phyloP scores from a whole-genome alignment of 2,113 vertebrate species.

The Athene cunicularia region DNA sequence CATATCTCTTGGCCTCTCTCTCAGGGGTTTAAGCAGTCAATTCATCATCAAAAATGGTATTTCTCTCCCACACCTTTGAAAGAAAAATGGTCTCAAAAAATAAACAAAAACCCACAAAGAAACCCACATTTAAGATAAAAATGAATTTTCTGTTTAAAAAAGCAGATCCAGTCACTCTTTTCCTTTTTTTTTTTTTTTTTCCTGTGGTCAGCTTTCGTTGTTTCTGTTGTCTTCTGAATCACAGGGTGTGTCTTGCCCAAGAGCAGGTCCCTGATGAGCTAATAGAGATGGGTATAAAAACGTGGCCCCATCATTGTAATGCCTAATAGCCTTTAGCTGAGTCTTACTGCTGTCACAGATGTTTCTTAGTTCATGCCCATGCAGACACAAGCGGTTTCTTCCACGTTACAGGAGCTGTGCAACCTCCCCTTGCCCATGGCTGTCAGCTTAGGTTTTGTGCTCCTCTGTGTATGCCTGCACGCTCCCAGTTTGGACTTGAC shows the following conservation, averaged over 20 bases:
- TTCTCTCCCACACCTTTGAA: background rate
- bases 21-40: background rate
- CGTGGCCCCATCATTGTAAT: background rate
- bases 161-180: background rate
- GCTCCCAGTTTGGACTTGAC: background rate
- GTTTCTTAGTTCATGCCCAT: background rate
- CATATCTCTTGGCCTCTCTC: background rate
- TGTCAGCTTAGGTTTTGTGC: constrained; percentile 42
- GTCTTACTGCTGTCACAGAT: background rate
- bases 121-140: background rate
- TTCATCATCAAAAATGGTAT: background rate
- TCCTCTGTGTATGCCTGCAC: background rate
- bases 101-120: background rate
- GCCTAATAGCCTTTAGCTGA: background rate
- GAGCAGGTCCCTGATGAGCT: background rate
- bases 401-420: background rate
- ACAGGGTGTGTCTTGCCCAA: background rate
- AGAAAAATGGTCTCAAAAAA: background rate
- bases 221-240: background rate
- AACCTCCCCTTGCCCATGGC: background rate
- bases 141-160: background rate
- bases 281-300: background rate
- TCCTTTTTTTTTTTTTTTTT: background rate
- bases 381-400: background rate
- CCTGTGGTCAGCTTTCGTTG: background rate